phyloP scores from a whole-genome alignment of 2,888 invertebrate genomes.

The Dasysyrphus tricinctus region DNA sequence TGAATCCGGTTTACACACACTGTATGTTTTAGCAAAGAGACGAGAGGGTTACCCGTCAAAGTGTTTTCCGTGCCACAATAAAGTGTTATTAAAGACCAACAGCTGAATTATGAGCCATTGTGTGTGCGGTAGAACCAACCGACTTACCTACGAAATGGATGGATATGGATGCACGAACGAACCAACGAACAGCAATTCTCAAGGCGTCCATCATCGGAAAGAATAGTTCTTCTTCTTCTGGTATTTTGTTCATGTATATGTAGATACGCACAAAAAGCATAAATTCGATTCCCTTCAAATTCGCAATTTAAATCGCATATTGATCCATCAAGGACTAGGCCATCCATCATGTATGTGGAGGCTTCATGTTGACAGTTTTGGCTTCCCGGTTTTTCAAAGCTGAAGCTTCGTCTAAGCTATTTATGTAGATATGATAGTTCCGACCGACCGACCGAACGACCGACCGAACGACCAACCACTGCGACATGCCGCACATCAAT shows the following conservation, averaged over 20 bases:
- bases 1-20: conserved; percentile 63
- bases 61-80: conserved; percentile 66
- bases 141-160: conserved; percentile 8
- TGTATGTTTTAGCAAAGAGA: neutral
- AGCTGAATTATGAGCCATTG: conserved; percentile 67
- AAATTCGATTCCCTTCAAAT: conserved; percentile 62
- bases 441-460: neutral
- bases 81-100: conserved; percentile 71
- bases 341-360: conserved; percentile 59
- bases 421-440: neutral
- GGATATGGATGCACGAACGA: conserved; percentile 3
- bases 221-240: conserved; percentile 47
- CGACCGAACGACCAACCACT: neutral
- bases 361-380: conserved; percentile 63
- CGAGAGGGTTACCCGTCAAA: conserved; percentile 56
- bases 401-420: conserved; percentile 27
- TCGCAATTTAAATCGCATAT: conserved; percentile 65
- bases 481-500: conserved; percentile 41
- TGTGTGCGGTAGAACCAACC: conserved; percentile 17
- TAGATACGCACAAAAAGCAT: conserved; percentile 39
- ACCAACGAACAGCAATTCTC: conserved; percentile 16
- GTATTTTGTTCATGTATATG: neutral
- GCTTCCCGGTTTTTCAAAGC: conserved; percentile 66
- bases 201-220: conserved; percentile 29
- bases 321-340: conserved; percentile 68